Evolutionary conservation across 2,797 vertebrate species (phyloP).

Genomic region (Sebastiscus tertius): DNA sequence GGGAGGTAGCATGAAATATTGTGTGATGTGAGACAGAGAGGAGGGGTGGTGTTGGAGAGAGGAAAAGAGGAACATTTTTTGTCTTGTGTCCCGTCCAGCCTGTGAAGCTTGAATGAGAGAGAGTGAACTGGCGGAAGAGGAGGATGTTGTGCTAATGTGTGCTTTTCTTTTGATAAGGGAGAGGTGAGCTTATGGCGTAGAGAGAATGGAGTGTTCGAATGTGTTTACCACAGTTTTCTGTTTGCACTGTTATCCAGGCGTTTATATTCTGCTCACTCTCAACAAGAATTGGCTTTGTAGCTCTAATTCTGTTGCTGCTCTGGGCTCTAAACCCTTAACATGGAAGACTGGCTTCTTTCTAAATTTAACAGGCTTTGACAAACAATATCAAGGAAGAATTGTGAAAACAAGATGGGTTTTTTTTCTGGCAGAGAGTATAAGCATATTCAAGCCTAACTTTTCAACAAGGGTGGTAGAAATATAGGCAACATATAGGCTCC

Average conservation of each 20-base stretch:
- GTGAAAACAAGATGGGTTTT: conserved; percentile 25
- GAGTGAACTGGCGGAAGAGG: conserved; percentile 17
- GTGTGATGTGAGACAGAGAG: conserved; percentile 64
- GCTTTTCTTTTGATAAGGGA: conserved; percentile 57
- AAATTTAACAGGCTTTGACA: conserved; percentile 51
- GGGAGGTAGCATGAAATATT: conserved; percentile 69
- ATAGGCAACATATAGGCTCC: conserved; percentile 24
- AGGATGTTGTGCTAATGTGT: conserved; percentile 34
- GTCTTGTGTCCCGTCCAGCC: conserved; percentile 53
- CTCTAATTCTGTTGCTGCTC: conserved; percentile 56
- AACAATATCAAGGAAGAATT: conserved; percentile 56
- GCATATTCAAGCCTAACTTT: conserved; percentile 8
- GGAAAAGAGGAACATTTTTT: conserved; percentile 33
- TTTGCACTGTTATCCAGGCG: conserved; percentile 44
- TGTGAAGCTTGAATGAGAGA: conserved; percentile 62
- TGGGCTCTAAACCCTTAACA: conserved; percentile 49
- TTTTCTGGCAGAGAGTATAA: not conserved
- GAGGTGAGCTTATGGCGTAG: conserved; percentile 38
- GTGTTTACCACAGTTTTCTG: conserved; percentile 38
- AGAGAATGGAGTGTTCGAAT: conserved; percentile 26
- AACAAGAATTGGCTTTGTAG: conserved; percentile 50
- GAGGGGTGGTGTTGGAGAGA: conserved; percentile 38
- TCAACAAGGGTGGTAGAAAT: not conserved
- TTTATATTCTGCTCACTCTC: conserved; percentile 57
- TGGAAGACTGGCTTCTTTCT: conserved; percentile 40